Base-by-base conservation (phyloP, 2,797 vertebrate species). In the Enteromius argenteus region DNA sequence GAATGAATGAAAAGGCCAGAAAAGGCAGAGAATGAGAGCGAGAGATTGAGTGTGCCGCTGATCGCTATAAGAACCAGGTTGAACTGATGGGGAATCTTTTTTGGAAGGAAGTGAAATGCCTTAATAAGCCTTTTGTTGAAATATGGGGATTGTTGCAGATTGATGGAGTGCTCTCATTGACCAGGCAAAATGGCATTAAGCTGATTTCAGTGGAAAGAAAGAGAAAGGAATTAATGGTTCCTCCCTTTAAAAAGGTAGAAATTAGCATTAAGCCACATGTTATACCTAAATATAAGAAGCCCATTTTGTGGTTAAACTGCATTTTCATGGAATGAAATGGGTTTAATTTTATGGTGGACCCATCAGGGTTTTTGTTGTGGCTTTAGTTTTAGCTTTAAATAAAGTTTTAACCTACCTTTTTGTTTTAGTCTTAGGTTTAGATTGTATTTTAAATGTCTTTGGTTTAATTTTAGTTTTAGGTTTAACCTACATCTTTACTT, bases 41-140 rank as follows among this genome's bases (percentile, higher is more conserved):
- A 85, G 44, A 67, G 84, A 93, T 89, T 91, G 93, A 93, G 92
- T 93, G 92, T 94, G 93, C 92, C 92, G 93, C 93, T 94, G 53
- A 72, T 81, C 11, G 11, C 53, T 94, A 92, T 91, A 92, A 94
- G 93, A 92, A 89, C 86, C 71, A 87, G 87, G 83, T 86, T 87
- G 88, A 87, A 89, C 89, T 91, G 90, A 87, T 90, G 84, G 72
- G 88, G 82, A 85, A 90, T 84, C 88, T 85, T 86, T 90, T 91
- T 82, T 84, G 87, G 82, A 89, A 78, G 86, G 81, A 84, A 56
- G 89, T 78, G 90, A 90, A 89, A 93, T 87, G 87, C 90, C 92
- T 90, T 88, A 86, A 86, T 74, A 56, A 56, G 91, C 90, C 88
- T 82, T 93, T 93, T 94, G 89, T 92, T 92, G 90, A 92, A 91